These are phyloP conservation scores for Octodon degus DNA, from an alignment of 2,113 vertebrate species.

Conservation along the genomic window DNA sequence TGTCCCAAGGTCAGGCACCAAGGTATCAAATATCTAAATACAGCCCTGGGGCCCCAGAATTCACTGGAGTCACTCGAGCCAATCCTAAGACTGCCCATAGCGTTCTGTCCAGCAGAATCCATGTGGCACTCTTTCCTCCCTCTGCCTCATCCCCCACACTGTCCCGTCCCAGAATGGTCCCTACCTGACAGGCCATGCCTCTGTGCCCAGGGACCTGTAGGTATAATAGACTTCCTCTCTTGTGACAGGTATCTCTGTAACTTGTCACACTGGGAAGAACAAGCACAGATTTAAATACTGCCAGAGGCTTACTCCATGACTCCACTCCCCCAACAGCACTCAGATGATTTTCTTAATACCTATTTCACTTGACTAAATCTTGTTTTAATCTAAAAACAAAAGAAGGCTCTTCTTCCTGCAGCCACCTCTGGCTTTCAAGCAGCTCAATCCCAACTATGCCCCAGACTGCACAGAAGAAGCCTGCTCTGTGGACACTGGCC, in stretches of 20 bases:
- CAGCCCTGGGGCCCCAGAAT: neutral
- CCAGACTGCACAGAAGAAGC: neutral
- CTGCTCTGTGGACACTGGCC: neutral
- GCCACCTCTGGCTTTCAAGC: neutral
- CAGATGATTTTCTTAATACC: neutral
- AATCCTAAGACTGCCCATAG: neutral
- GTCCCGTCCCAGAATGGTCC: neutral
- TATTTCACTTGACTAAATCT: neutral
- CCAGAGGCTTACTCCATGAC: neutral
- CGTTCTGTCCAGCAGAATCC: neutral
- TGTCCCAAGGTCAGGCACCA: neutral
- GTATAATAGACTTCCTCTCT: neutral
- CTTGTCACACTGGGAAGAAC: neutral
- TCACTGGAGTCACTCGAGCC: neutral
- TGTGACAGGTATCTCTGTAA: accelerated
- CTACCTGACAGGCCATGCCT: accelerated
- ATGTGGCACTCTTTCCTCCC: accelerated
- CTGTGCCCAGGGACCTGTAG: neutral
- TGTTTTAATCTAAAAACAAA: neutral
- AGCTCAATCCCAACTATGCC: accelerated
- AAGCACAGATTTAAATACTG: neutral
- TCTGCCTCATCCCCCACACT: too few relatives aligned
- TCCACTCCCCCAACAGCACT: neutral
- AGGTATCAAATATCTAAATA: neutral
- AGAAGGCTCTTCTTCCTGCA: neutral